phyloP scores from a whole-genome alignment of 2,888 invertebrate genomes.

The Sarcophaga rosellei region DNA sequence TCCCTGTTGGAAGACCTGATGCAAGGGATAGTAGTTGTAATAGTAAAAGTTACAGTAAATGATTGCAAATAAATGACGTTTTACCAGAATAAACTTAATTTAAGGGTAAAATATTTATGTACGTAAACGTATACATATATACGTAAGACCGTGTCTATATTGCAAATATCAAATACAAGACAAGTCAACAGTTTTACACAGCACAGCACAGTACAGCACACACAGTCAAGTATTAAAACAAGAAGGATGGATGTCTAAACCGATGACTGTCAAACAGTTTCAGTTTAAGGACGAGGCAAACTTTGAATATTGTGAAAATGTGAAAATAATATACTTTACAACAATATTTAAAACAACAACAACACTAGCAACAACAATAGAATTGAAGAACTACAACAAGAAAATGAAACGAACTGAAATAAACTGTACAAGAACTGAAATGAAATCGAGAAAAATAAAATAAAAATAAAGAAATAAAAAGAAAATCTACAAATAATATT shows the following conservation, averaged over 20 bases:
- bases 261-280: conserved; percentile 66
- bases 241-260: conserved; percentile 67
- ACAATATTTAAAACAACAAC: neutral
- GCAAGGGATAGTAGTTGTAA: neutral
- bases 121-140: neutral
- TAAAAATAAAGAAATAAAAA: conserved; percentile 11
- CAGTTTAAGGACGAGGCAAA: conserved; percentile 48
- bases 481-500: conserved; percentile 35
- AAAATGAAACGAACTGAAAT: conserved; percentile 6
- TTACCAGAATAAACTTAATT: conserved; percentile 71
- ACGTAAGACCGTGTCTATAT: neutral
- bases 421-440: conserved; percentile 32
- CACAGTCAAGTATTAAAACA: conserved; percentile 48
- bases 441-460: conserved; percentile 27
- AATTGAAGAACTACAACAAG: conserved; percentile 12
- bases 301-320: conserved; percentile 56
- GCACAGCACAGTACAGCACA: neutral
- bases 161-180: conserved; percentile 60
- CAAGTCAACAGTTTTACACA: conserved; percentile 66
- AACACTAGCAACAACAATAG: conserved; percentile 1
- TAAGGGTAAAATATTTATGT: conserved; percentile 65
- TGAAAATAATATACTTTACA: conserved; percentile 55
- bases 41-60: conserved; percentile 73
- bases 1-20: too few relatives aligned
- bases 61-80: conserved; percentile 75